A percentile compares a stretch with the other conserved stretches of the same genome.
phyloP scores from a whole-genome alignment of 2,888 invertebrate genomes.

The Leptarthrus brevirostris region DNA sequence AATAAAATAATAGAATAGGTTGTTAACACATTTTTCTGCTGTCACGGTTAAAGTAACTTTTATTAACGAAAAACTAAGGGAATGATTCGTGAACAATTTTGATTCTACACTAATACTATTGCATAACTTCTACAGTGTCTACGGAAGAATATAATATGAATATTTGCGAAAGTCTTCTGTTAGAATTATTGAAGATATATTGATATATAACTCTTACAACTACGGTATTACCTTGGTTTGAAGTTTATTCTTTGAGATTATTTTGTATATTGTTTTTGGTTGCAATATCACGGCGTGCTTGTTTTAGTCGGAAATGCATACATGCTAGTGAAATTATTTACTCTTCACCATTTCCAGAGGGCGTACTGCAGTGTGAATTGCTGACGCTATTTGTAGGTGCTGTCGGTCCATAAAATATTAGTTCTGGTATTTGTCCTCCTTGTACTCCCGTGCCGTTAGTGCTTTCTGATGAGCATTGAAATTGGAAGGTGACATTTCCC shows the following conservation, averaged over 20 bases:
- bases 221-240: background rate
- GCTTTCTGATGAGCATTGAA: slow-evolving; percentile 96
- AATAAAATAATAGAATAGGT: no score
- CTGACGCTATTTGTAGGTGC: slow-evolving; percentile 64
- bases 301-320: background rate
- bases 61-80: background rate
- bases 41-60: no score
- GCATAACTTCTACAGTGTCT: slow-evolving; percentile 8
- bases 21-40: no score
- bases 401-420: slow-evolving; percentile 93
- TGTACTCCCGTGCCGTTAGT: slow-evolving; percentile 98
- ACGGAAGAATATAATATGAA: slow-evolving; percentile 22
- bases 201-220: slow-evolving; percentile 3
- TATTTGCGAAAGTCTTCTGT: background rate
- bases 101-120: background rate
- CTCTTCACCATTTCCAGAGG: slow-evolving; percentile 59
- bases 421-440: slow-evolving; percentile 96
- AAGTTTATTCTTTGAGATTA: background rate
- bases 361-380: slow-evolving; percentile 63
- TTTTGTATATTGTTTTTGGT: slow-evolving; percentile 32
- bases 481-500: slow-evolving; percentile 95
- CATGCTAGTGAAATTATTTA: no score
- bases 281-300: slow-evolving; percentile 27
- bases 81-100: background rate
- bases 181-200: background rate